Base-by-base conservation (phyloP, 1,140 invertebrate genomes). In the Cotesia chilonis region DNA sequence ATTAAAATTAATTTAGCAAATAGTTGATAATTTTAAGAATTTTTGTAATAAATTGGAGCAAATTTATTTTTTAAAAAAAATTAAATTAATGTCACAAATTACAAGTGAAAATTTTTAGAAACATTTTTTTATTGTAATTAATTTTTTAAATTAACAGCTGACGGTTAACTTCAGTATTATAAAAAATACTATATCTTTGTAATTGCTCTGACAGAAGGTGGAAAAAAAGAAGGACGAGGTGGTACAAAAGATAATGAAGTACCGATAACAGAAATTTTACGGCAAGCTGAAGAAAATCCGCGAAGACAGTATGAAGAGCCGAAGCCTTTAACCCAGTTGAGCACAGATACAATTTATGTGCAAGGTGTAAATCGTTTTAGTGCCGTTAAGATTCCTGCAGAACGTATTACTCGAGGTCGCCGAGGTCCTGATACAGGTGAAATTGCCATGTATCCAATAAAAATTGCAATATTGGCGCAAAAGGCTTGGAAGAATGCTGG, bases 291-390 rank as follows among this genome's bases (percentile, higher is more conserved):
- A 37, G 79, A 85, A 51, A 82, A 76, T 72, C 36, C 68, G 7
- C 78, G 71, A 17, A 80, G 75, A 0, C 84, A 81, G 71, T 84
- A 85, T 47, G 83, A 82, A 57, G 79, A 86, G 4, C 80, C 84
- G 10, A 72, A 77, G 37, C 73, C 82, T 10, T 68, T 85, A 57
- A 74, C 80, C 3, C 80, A 84, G 73, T 74, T 86, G 52, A 82
- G 80, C 17, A 82, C 86, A 6, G 81, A 86, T 65, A 86, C 76
- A n/a, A 81, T 87, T 76, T 87, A 87, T 70, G 81, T 87, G 54
- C 84, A 87, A 72, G 76, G 81, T 38, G 80, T 77, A 66, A 83
- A 81, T 75, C 83, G 85, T 37, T 87, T 87, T 74, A 87, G 77
- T 68, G 78, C 84, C 0, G 74, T 85, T 28, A 87, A 84, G 75